These are phyloP conservation scores for Rotaria macrura DNA, from an alignment of 2,888 invertebrate genomes.

Conservation along the genomic window DNA sequence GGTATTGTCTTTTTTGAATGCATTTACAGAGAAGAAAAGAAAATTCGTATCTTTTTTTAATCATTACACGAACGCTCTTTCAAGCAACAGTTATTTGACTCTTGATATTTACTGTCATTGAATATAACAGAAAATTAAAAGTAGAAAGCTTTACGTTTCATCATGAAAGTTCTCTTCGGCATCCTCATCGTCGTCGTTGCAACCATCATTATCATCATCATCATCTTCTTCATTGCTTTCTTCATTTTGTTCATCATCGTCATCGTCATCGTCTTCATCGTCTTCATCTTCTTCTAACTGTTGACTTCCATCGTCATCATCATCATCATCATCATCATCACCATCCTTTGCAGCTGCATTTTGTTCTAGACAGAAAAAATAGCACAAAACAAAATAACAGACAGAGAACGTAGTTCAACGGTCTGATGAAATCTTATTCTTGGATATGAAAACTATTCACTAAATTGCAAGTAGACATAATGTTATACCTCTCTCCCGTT, in stretches of 20 bases:
- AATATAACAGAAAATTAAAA: neutral
- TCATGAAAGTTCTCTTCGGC: neutral
- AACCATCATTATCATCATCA: neutral
- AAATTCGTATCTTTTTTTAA: neutral
- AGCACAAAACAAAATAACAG: neutral
- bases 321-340: constrained; percentile 24
- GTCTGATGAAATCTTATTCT: neutral
- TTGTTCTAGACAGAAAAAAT: neutral
- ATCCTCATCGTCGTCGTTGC: neutral
- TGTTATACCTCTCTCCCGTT: neutral
- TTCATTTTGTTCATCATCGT: neutral
- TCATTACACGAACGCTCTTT: neutral
- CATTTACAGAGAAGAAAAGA: neutral
- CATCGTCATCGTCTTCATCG: neutral
- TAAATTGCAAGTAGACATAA: neutral
- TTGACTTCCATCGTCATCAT: constrained; percentile 9
- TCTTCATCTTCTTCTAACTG: neutral
- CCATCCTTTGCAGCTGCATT: neutral
- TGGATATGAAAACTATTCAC: neutral
- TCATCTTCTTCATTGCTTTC: neutral
- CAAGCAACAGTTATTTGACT: neutral
- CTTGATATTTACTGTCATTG: neutral
- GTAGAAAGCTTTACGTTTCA: neutral
- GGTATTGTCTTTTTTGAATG: neutral
- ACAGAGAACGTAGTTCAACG: neutral